A percentile compares a stretch with the other conserved stretches of the same genome.
Conservation (phyloP, 1,140 invertebrate genomes). For the Chironomus tepperi region DNA sequence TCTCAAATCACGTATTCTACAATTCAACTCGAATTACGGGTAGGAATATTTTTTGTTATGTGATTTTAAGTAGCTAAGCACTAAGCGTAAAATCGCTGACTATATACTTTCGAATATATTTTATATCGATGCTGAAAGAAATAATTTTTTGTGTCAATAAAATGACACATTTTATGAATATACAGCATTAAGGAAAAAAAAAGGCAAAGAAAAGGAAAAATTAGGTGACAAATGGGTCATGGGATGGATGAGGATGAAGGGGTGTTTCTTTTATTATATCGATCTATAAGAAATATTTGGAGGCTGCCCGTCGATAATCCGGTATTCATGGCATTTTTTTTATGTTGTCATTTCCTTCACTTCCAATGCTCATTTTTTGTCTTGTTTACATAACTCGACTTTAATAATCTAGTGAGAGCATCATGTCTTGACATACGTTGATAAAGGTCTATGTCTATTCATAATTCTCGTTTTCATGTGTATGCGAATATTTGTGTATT, state of each 20-base stretch:
- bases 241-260: too few relatives aligned
- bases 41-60: conserved; percentile 45
- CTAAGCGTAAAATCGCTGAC: background rate
- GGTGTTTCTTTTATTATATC: too few relatives aligned
- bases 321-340: background rate
- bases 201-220: too few relatives aligned
- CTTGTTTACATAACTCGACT: background rate
- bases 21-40: conserved; percentile 80
- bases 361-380: background rate
- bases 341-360: too few relatives aligned
- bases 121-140: conserved; percentile 16
- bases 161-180: too few relatives aligned
- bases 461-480: background rate
- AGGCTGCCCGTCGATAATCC: conserved; percentile 49
- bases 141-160: conserved; percentile 14
- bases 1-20: conserved; percentile 77
- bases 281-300: conserved; percentile 40
- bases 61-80: conserved; percentile 9
- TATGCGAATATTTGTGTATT: too few relatives aligned
- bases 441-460: conserved; percentile 8
- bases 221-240: too few relatives aligned
- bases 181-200: too few relatives aligned
- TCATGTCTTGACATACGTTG: background rate
- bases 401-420: background rate
- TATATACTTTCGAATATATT: conserved; percentile 26